Percentiles rank a stretch among this genome's conserved stretches.
phyloP scores from a whole-genome alignment of 30 jellyfish, hydroid and myxozoan species.

The Aurelia aurita complex sp. Pacific region DNA sequence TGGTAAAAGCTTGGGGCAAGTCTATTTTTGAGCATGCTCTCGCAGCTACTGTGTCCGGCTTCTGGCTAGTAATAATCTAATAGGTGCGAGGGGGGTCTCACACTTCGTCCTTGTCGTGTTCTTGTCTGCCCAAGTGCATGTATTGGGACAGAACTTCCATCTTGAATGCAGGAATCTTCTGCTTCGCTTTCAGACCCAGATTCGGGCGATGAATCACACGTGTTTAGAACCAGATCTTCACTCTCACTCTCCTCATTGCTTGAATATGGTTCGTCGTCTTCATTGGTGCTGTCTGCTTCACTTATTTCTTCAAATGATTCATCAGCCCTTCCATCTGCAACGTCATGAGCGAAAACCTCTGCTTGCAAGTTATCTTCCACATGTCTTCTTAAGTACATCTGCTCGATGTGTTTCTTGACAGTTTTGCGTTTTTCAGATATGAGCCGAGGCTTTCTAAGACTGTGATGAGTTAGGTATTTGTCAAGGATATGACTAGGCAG shows the following conservation, averaged over 20 bases:
- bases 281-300: neutral
- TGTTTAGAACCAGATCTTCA: neutral
- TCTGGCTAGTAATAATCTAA: neutral
- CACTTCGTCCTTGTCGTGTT: neutral
- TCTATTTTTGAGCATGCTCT: too few relatives aligned
- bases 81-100: neutral
- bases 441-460: neutral
- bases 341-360: neutral
- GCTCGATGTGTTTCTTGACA: neutral
- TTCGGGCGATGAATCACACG: neutral
- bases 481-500: slow-evolving; percentile 1
- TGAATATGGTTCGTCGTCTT: neutral
- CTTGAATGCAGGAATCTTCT: neutral
- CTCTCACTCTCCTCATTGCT: neutral
- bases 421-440: neutral
- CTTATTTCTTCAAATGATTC: neutral
- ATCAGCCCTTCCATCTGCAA: neutral
- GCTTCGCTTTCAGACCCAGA: neutral
- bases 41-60: too few relatives aligned
- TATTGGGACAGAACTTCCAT: neutral
- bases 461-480: neutral
- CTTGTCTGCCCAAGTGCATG: neutral
- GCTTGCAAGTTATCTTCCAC: neutral
- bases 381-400: neutral
- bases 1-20: too few relatives aligned